Percentiles rank a stretch among this genome's conserved stretches.
These are phyloP conservation scores for Goniozus legneri DNA, from an alignment of 1,140 invertebrate species.

Conservation along the genomic window DNA sequence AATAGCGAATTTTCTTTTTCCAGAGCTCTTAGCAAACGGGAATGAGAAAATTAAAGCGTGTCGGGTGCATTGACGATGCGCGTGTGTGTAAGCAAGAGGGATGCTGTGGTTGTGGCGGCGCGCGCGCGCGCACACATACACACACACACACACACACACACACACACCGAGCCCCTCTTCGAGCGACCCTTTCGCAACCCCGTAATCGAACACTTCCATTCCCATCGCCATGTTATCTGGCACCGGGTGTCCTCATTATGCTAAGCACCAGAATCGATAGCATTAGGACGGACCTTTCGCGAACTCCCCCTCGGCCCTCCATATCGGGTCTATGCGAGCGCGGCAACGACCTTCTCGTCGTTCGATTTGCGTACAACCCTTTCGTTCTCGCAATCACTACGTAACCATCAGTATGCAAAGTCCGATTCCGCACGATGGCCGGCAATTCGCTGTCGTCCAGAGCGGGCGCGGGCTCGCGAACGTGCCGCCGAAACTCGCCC, in stretches of 20 bases:
- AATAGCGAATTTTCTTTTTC: no score
- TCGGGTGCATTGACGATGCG: no score
- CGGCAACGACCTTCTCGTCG: constrained; percentile 22
- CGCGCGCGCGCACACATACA: no score
- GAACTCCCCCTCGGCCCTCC: constrained; percentile 11
- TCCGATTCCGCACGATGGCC: constrained; percentile 17
- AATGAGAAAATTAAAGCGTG: no score
- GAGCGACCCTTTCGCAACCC: constrained; percentile 17
- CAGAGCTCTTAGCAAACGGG: no score
- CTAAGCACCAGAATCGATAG: constrained; percentile 49
- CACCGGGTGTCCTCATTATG: constrained; percentile 42
- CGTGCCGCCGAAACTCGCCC: no score
- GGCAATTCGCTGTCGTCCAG: no score
- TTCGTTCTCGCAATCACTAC: constrained; percentile 28
- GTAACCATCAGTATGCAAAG: constrained; percentile 39
- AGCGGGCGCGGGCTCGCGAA: no score
- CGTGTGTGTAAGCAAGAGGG: no score
- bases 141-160: no score
- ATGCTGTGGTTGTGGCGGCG: no score
- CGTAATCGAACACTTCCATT: constrained; percentile 30
- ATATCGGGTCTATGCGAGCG: not conserved
- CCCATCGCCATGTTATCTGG: constrained; percentile 27
- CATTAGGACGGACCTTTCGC: constrained; percentile 31
- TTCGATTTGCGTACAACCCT: constrained; percentile 28
- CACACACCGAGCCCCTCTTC: constrained; percentile 5